These are phyloP conservation scores for Prinia subflava DNA, from an alignment of 2,113 vertebrate genomes.

Conservation along the genomic window DNA sequence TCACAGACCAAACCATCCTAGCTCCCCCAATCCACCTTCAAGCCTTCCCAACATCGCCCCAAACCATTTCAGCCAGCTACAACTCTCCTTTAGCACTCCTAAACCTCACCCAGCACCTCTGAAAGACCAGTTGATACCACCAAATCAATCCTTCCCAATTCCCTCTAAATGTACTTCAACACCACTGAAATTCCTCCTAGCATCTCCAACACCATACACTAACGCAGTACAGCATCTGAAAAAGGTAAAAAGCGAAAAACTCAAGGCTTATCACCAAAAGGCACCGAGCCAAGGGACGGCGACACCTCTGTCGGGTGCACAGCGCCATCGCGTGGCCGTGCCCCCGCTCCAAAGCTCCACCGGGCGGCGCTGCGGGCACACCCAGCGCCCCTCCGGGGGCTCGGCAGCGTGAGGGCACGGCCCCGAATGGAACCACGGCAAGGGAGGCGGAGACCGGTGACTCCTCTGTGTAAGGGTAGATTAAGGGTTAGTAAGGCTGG, in stretches of 20 bases:
- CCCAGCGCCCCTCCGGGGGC: too few species aligned
- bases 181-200: not conserved
- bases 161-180: not conserved
- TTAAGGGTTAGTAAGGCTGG: not conserved
- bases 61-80: not conserved
- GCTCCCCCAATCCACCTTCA: not conserved
- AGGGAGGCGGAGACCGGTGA: not conserved
- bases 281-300: accelerated
- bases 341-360: accelerated
- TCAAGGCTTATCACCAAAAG: too few species aligned
- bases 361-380: not conserved
- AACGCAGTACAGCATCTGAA: not conserved
- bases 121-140: not conserved
- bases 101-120: not conserved
- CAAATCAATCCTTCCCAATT: not conserved
- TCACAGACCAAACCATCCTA: not conserved
- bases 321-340: not conserved
- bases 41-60: not conserved
- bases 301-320: accelerated
- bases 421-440: not conserved
- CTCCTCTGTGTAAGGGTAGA: too few species aligned
- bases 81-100: not conserved
- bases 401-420: not conserved
- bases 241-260: not conserved
- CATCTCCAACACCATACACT: not conserved